Percentiles rank a stretch among this genome's conserved stretches.
phyloP scores from a whole-genome alignment of 2,888 invertebrate genomes.

The Athalia rosae region DNA sequence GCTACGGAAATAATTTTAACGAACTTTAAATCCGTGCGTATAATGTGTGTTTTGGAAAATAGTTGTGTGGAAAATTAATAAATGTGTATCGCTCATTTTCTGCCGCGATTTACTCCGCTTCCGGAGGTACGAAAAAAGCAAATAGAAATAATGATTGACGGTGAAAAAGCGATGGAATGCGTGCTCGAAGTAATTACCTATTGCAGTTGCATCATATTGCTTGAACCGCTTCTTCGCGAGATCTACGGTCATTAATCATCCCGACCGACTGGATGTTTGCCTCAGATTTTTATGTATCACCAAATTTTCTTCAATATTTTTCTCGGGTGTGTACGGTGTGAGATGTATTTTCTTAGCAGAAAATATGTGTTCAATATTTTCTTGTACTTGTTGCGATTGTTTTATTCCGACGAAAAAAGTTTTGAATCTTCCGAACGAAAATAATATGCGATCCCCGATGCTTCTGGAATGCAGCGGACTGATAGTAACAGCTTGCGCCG shows the following conservation, averaged over 20 bases:
- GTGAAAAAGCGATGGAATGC: constrained; percentile 26
- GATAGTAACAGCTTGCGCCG: constrained; percentile 43
- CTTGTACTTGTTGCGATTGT: not conserved
- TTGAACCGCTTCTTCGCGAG: constrained; percentile 14
- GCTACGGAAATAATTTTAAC: constrained; percentile 4
- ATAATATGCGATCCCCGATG: constrained; percentile 35
- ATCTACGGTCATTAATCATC: constrained; percentile 32
- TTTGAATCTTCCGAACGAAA: constrained; percentile 1
- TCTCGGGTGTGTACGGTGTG: too few relatives aligned
- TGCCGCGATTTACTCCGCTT: not conserved
- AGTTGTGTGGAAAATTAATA: constrained; percentile 14
- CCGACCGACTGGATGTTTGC: constrained; percentile 16
- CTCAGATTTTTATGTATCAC: not conserved
- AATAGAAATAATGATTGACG: constrained; percentile 10
- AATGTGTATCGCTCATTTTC: constrained; percentile 1
- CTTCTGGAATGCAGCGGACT: constrained; percentile 34
- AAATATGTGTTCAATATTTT: not conserved
- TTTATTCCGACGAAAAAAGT: not conserved
- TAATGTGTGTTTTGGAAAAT: not conserved
- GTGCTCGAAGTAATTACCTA: constrained; percentile 31
- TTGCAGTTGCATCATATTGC: constrained; percentile 34
- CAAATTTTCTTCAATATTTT: constrained; percentile 8
- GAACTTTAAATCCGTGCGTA: not conserved
- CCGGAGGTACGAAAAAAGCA: not conserved
- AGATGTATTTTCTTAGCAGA: too few relatives aligned